phyloP scores from a whole-genome alignment of 2,113 vertebrate genomes.

The Phyllostomus discolor region DNA sequence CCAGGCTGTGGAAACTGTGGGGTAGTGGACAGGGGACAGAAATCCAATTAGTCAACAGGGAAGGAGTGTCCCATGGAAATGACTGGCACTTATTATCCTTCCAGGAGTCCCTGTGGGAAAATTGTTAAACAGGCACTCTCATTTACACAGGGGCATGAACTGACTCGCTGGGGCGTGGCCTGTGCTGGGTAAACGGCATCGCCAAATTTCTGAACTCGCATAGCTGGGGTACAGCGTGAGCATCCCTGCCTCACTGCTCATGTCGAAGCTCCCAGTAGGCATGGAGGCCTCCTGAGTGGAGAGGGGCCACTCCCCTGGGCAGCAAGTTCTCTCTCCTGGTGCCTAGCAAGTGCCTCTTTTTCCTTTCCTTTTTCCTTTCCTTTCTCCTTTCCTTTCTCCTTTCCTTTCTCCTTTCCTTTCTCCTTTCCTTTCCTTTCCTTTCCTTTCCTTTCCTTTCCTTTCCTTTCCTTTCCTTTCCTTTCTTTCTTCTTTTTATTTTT shows the following conservation, averaged over 20 bases:
- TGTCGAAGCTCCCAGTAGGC: not conserved
- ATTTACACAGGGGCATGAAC: no score
- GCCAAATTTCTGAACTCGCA: not conserved
- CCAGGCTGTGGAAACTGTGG: not conserved
- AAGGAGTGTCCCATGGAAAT: not conserved
- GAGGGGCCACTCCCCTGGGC: accelerated
- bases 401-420: no score
- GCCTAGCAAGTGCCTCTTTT: no score
- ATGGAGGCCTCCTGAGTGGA: no score
- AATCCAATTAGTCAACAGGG: not conserved
- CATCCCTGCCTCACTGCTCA: not conserved
- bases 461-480: no score
- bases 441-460: no score
- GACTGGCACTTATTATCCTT: not conserved
- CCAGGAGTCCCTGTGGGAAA: not conserved
- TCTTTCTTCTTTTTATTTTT: no score
- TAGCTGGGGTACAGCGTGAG: not conserved
- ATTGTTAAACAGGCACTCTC: not conserved
- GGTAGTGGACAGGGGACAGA: not conserved
- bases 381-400: no score
- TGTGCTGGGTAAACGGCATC: accelerated
- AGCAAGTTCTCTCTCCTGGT: not conserved
- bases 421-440: no score
- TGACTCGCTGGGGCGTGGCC: not conserved
- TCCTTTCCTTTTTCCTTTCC: no score